Evolutionary conservation across 2,888 invertebrate species (phyloP), one percentile per base, ranked within the genome.

Genomic region (Dasysyrphus tricinctus): DNA sequence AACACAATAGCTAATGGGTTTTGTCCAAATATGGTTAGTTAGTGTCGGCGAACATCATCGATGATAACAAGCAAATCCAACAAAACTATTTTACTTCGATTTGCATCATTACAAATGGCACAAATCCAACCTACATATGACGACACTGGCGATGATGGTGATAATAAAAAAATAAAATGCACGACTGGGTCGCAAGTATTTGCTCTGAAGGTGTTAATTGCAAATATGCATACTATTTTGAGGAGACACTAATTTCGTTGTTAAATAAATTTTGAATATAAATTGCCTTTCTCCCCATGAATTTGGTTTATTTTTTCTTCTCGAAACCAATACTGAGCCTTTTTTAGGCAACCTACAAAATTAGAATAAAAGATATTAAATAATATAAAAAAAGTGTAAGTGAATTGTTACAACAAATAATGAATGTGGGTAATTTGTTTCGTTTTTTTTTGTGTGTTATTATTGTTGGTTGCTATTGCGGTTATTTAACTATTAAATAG

Each of bases 1-100:
- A 80, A 63, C 54, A 73, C 51, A 59, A 63, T 63, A 7, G 63
- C 24, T 44, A 51, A 77, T 59, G 29, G 39, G 44, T 37, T 69
- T 63, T 49, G 63, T 57, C 81, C 83, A 59, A 75, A 79, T 75
- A 63, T 24, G 79, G 75, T 59, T 77, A 65, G 65, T 76, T 81
- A 42, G 42, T 32, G 57, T 57, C 57, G 49, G 34, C 34, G 37
- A 49, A 39, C 47, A n/a, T 14, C 11, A 24, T 24, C 24, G 3
- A 24, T 24, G 24, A 24, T 24, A 8, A 42, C 9, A 16, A 57
- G 6, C 14, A 59, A 39, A 51, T 51, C 2, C 24, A 16, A 2
- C 24, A 24, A n/a, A 51, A 51, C 51, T 9, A 39, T 24, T 14
- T 24, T 32, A 47, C 12, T 19, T 39, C 9, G 11, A 5, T 59